Evolutionary conservation across 2,888 invertebrate genomes (phyloP).

Genomic region (Dascillus cervinus): DNA sequence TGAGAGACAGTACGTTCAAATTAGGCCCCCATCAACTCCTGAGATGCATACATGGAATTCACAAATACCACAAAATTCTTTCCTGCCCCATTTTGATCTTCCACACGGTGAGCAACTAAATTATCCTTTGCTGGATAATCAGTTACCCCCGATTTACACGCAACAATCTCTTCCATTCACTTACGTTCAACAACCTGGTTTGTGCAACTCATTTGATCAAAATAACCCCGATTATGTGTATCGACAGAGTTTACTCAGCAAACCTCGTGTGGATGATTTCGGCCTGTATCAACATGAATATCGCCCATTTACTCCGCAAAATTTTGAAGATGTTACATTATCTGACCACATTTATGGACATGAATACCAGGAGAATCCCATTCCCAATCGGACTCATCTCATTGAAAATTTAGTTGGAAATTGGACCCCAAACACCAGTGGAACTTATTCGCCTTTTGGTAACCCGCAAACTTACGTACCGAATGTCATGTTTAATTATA

Average conservation of each 20-base stretch:
- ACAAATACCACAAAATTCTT: too few species aligned
- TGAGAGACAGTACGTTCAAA: slow-evolving; percentile 50
- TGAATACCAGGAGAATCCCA: slow-evolving; percentile 7
- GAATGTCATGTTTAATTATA: slow-evolving; percentile 7
- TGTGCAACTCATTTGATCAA: slow-evolving; percentile 13
- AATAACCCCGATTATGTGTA: too few species aligned
- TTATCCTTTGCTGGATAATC: slow-evolving; percentile 16
- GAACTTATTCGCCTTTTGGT: slow-evolving; percentile 69
- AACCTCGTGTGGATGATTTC: slow-evolving; percentile 19
- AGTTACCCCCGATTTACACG: slow-evolving; percentile 15
- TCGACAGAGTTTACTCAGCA: slow-evolving; percentile 25
- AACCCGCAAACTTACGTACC: slow-evolving; percentile 47
- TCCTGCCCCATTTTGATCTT: too few species aligned
- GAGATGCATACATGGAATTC: slow-evolving; percentile 26
- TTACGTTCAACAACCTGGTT: slow-evolving; percentile 18
- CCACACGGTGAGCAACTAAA: too few species aligned
- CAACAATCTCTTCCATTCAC: slow-evolving; percentile 15
- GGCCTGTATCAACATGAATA: slow-evolving; percentile 23
- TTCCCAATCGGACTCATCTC: slow-evolving; percentile 39
- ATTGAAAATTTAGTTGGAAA: slow-evolving; percentile 66
- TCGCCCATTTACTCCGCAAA: slow-evolving; percentile 11
- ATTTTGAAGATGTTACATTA: slow-evolving; percentile 4
- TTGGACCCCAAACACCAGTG: slow-evolving; percentile 63
- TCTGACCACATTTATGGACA: slow-evolving; percentile 5
- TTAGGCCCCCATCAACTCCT: slow-evolving; percentile 43